These are phyloP conservation scores for Onthophagus taurus DNA, from an alignment of 1,140 invertebrate species.

Conservation along the genomic window DNA sequence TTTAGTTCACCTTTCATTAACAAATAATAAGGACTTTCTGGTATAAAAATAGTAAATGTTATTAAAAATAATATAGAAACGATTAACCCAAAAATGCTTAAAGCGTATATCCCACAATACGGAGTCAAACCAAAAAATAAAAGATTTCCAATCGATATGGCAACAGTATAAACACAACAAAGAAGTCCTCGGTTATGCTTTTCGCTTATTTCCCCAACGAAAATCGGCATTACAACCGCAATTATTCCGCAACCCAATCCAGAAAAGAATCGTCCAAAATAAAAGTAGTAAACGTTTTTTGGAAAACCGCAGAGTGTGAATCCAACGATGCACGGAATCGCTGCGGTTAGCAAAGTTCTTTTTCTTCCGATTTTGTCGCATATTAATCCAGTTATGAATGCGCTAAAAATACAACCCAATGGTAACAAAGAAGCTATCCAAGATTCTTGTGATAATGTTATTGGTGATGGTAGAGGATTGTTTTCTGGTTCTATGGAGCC, in stretches of 20 bases:
- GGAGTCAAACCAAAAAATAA: constrained; percentile 23
- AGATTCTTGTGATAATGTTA: constrained; percentile 47
- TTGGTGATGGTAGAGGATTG: constrained; percentile 25
- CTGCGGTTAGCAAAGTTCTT: neutral
- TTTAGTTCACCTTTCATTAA: constrained; percentile 47
- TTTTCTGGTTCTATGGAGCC: constrained; percentile 13
- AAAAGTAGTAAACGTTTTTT: constrained; percentile 41
- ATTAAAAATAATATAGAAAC: constrained; percentile 1
- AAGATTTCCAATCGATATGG: constrained; percentile 21
- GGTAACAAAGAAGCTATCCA: constrained; percentile 75
- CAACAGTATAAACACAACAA: constrained; percentile 20
- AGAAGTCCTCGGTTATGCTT: constrained; percentile 52
- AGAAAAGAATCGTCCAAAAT: constrained; percentile 42
- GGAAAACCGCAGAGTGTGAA: constrained; percentile 55
- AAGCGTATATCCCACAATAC: constrained; percentile 14
- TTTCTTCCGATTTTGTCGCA: constrained; percentile 8
- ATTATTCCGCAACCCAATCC: constrained; percentile 59
- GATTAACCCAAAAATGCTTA: neutral
- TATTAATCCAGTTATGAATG: neutral
- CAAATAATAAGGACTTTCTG: constrained; percentile 68
- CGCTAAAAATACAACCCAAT: constrained; percentile 62
- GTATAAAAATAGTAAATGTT: constrained; percentile 4
- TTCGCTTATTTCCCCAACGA: constrained; percentile 57
- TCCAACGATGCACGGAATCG: constrained; percentile 50
- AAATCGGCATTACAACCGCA: constrained; percentile 54